Evolutionary conservation across 2,113 vertebrate genomes (phyloP).

Genomic region (Spilogale gracilis): DNA sequence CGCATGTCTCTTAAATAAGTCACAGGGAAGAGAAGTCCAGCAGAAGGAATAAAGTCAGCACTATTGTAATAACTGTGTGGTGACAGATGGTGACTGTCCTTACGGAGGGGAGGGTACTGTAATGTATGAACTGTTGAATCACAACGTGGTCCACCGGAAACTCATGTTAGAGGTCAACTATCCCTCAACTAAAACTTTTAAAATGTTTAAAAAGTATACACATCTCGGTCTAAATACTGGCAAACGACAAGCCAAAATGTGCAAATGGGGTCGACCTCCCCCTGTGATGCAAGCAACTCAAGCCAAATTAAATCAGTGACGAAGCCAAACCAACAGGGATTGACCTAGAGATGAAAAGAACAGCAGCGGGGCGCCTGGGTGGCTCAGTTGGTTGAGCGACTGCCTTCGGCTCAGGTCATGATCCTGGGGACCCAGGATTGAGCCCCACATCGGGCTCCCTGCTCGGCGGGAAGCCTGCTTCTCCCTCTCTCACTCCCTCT

Average conservation of each 20-base stretch:
- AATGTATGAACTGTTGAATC: neutral
- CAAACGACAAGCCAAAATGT: neutral
- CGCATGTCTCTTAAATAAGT: neutral
- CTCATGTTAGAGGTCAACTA: neutral
- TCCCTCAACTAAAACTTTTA: neutral
- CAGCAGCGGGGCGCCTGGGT: too few relatives aligned
- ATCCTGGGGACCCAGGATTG: too few relatives aligned
- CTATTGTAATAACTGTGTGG: neutral
- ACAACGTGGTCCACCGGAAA: neutral
- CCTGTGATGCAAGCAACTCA: neutral
- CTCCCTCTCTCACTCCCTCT: too few relatives aligned
- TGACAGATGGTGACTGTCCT: neutral
- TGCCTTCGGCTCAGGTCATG: too few relatives aligned
- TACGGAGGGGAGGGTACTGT: neutral
- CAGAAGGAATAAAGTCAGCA: neutral
- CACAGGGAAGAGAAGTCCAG: neutral
- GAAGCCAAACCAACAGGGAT: neutral
- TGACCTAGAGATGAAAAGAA: neutral
- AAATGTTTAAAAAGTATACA: neutral
- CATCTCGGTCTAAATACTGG: neutral
- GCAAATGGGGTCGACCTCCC: neutral
- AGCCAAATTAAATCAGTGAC: rapidly evolving
- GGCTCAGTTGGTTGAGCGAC: too few relatives aligned
- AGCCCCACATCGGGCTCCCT: too few relatives aligned
- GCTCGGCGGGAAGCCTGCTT: too few relatives aligned